Percentiles rank a stretch among this genome's conserved stretches.
Evolutionary conservation across 2,888 invertebrate genomes (phyloP).

Genomic region (Temnothorax ravouxi): DNA sequence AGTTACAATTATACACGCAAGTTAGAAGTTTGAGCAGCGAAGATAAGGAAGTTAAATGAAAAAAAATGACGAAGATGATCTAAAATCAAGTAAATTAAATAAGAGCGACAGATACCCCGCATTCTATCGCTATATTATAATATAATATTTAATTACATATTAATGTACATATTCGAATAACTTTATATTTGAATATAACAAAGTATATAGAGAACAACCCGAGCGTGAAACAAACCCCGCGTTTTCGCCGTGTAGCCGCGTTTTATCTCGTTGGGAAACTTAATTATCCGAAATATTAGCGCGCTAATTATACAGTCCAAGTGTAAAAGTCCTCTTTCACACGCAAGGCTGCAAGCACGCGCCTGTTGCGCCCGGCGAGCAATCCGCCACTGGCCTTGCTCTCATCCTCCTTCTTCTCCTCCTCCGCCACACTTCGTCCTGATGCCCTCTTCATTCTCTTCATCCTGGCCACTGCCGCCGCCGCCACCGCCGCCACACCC

Average conservation of each 20-base stretch:
- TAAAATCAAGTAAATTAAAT: background rate
- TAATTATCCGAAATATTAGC: conserved; percentile 32
- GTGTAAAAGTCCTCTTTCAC: conserved; percentile 15
- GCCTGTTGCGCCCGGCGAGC: conserved; percentile 50
- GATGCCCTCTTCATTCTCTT: conserved; percentile 56
- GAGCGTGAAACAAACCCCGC: background rate
- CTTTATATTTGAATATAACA: background rate
- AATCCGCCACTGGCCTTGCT: conserved; percentile 52
- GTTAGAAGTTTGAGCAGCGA: background rate
- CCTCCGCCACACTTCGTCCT: conserved; percentile 26
- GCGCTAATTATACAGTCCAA: conserved; percentile 34
- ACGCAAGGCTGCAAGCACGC: conserved; percentile 20
- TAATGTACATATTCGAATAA: background rate
- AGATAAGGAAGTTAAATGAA: background rate
- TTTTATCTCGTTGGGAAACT: background rate
- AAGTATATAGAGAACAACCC: background rate
- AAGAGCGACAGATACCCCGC: no score
- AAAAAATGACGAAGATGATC: background rate
- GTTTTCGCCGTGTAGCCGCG: background rate
- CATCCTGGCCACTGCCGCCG: conserved; percentile 33
- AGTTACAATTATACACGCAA: background rate
- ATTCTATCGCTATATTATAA: background rate
- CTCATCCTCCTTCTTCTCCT: conserved; percentile 46
- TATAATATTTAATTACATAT: background rate
- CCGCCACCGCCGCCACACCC: conserved; percentile 52